Evolutionary conservation across 2,888 invertebrate genomes (phyloP), one percentile per base, ranked within the genome.

Genomic region (Amphipoea oculea): DNA sequence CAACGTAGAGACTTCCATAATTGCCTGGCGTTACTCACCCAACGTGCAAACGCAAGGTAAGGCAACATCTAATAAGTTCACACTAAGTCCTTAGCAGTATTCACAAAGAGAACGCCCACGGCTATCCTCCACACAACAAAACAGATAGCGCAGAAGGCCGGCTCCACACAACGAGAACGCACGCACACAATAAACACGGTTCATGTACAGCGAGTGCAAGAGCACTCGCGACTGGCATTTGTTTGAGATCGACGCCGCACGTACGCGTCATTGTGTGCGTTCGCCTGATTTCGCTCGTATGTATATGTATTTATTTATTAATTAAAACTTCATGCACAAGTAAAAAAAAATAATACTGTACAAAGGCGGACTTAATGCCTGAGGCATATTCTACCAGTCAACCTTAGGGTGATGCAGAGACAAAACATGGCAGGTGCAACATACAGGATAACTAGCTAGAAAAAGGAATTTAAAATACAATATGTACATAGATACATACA

Each of bases 71-170:
- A 73, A 63, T 51, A 63, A 71, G 51, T 62, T 86, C 76, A 71
- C 83, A 76, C 70, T 29, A 67, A 63, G 65, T 86, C 63, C 60
- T 82, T 76, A 69, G 40, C 57, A 60, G 48, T 12, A 57, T 62
- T 78, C 48, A 83, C 87, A 86, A 84, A 86, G 78, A 83, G 68
- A 65, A 83, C 36, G 74, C 84, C 68, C 12, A 4, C 11, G 84
- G 84, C 84, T 74, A 78, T 78, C 23, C n/a, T 20, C 1, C 7
- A 12, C 6, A 57, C 65, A 1, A 54, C 0, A 17, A 14, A 23
- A 42, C 17, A 12, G 0, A 57, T 9, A 40, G 4, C 9, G 17
- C 78, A 78, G 54, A 78, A 83, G 62, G 40, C 0, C 0, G 0
- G 4, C 6, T 40, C 17, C 40, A 40, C n/a, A 5, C 2, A 54